Evolutionary conservation across 2,113 vertebrate genomes (phyloP), one percentile per base, ranked within the genome.

Genomic region (Marmota flaviventris): DNA sequence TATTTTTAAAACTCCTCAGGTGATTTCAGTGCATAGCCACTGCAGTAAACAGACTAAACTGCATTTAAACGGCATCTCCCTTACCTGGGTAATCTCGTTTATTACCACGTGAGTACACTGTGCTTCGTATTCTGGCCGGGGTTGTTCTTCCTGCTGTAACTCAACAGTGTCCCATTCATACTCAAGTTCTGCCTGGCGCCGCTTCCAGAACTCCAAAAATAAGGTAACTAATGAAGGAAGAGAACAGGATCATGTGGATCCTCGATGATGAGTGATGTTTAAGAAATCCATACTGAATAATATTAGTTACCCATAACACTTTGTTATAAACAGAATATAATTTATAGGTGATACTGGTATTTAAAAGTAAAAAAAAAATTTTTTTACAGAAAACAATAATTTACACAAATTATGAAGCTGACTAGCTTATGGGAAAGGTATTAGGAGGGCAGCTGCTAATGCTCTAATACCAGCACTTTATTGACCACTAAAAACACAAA

Each of bases 131-230:
- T 99, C 99, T 0, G 99, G 99, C 1, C 99, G 99, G 84, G 99
- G 78, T 13, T 98, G 99, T 88, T 99, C 99, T 93, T 99, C 99
- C 98, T 99, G 99, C 96, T 99, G 99, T 22, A 99, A 99, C 97
- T 99, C 99, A 63, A 99, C 99, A 0, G 99, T 99, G 98, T 99
- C 99, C 99, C 99, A 99, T 24, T 99, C 98, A 5, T 99, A 99
- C 96, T 99, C 99, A 51, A 99, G 98, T 73, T 99, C 99, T 7
- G 99, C 99, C 98, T 99, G 99, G 73, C 99, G 99, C 12, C 99
- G 98, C 97, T 99, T 99, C 99, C 99, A 99, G 73, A 99, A 99
- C 98, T 99, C 99, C 98, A 99, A 97, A 93, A 99, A 99, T 96
- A 99, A 92, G 0, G 99, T 99, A 22, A 99, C 99, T 99, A 17